Evolutionary conservation across 1,140 invertebrate species (phyloP), one percentile per base, ranked within the genome.

Genomic region (Trichonephila clavata): DNA sequence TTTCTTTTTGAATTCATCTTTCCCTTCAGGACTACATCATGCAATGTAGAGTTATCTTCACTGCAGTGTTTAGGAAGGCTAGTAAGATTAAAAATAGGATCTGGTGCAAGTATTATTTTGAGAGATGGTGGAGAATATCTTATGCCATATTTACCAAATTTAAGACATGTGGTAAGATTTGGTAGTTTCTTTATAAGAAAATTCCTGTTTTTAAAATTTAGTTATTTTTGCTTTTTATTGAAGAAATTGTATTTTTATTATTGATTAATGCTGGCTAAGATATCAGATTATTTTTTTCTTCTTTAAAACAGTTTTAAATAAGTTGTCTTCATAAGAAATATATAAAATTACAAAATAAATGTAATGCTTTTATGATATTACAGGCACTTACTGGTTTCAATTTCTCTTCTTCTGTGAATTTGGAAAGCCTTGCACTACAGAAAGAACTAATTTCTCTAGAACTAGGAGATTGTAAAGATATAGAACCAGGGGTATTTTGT

Each of bases 301-400:
- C 32, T 39, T 39, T 39, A 4, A 39, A 39, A 39, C 32, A 39
- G 2, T 39, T 39, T 39, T 39, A 39, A 39, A n/a, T n/a, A n/a
- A 39, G 32, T 39, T 39, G 50, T 50, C 1, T 50, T 10, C 10
- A 0, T 50, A 50, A 50, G 10, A 50, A 50, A 50, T 50, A 50
- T 50, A 7, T 50, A 50, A 50, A 50, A 50, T 50, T 50, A 50
- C 10, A 50, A 2, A 5, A 7, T 50, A 50, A 50, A 50, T 50
- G 14, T 21, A 81, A 14, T 32, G 3, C 18, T 32, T 39, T 32
- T 77, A 18, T 32, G 10, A 16, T 32, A 24, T 92, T 84, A 57
- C 39, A 92, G 91, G 6, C 81, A 20, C 71, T 92, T 32, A 92
- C 91, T 86, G 91, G 91, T 7, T 92, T 92, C 65, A 71, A 71